Conservation (phyloP, 2,888 invertebrate species). For the Choristoneura rosaceana region DNA sequence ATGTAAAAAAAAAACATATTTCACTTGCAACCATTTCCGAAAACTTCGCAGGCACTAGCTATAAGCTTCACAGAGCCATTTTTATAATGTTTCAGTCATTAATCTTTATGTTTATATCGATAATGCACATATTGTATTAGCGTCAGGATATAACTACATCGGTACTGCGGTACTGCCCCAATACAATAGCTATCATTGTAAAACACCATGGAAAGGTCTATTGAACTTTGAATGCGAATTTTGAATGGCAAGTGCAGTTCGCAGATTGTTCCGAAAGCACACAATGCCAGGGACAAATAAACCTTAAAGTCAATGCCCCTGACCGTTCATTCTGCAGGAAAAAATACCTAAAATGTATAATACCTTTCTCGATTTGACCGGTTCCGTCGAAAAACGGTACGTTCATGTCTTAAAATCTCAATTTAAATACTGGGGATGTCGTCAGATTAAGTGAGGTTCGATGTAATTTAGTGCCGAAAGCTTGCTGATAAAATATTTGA, state of each 20-base stretch:
- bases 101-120: background rate
- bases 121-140: background rate
- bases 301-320: conserved; percentile 20
- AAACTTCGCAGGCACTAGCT: too few relatives aligned
- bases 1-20: too few relatives aligned
- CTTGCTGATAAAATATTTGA: background rate
- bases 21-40: too few relatives aligned
- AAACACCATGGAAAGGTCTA: conserved; percentile 5
- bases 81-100: background rate
- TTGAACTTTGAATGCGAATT: conserved; percentile 16
- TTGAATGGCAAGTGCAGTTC: conserved; percentile 13
- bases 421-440: background rate
- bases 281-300: background rate
- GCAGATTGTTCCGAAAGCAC: conserved; percentile 9
- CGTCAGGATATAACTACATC: background rate
- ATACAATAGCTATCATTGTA: background rate
- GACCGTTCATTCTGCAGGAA: conserved; percentile 1
- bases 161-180: background rate
- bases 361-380: conserved; percentile 26
- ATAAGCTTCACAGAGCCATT: too few relatives aligned
- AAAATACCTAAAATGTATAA: background rate
- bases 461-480: background rate
- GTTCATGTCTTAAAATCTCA: background rate
- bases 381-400: conserved; percentile 24
- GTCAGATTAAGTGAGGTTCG: background rate